Conservation (phyloP, 2,113 vertebrate genomes). For the Cranoglanis bouderius region DNA sequence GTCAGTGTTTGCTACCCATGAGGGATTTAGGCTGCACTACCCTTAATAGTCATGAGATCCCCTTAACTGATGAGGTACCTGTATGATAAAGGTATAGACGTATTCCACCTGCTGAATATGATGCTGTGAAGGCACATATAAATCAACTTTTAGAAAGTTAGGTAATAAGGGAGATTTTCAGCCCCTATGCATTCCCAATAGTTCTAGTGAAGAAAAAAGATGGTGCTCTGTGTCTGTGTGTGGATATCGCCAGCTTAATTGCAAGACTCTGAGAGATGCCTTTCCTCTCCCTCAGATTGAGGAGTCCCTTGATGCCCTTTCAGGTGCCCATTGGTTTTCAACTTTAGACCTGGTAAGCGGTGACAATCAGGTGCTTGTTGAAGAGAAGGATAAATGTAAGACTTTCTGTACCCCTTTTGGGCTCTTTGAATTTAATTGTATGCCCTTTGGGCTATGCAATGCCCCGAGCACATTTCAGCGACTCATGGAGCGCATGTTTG, state of each 20-base stretch:
- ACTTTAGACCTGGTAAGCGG: background rate
- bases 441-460: background rate
- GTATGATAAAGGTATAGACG: background rate
- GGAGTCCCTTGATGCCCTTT: background rate
- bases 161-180: background rate
- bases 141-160: background rate
- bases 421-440: background rate
- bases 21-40: slow-evolving; percentile 11
- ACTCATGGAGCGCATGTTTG: background rate
- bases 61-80: background rate
- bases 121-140: background rate
- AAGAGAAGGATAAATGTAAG: background rate
- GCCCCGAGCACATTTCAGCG: background rate
- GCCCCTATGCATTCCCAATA: background rate
- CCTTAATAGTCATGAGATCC: background rate
- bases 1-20: background rate
- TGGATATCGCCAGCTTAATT: background rate
- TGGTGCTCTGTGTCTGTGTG: background rate
- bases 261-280: background rate
- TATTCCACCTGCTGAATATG: slow-evolving; percentile 22
- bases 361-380: background rate
- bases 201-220: background rate
- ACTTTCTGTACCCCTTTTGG: background rate
- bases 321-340: background rate
- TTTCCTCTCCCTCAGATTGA: background rate